Evolutionary conservation across 1,140 invertebrate species (phyloP), one percentile per base, ranked within the genome.

Genomic region (Magallana angulata): DNA sequence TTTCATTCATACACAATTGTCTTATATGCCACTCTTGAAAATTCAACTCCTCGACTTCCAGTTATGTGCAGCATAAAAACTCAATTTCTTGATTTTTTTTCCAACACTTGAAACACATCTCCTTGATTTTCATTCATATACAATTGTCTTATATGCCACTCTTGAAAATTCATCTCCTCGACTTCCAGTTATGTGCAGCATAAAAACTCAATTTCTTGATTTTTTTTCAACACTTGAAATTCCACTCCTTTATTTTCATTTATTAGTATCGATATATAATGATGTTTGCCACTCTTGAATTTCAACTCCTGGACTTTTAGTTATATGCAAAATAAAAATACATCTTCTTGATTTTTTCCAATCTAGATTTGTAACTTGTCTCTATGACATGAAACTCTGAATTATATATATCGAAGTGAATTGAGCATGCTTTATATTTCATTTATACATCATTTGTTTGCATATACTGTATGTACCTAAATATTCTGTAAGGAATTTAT

Each of bases 1-100:
- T 64, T 64, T 64, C 60, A 64, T 64, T 7, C 16, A 16, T 64
- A 18, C 7, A 7, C 14, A 48, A 0, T 48, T 48, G 36, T 48
- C 36, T 62, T n/a, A 62, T n/a, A 64, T 64, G 60, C 60, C 60
- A 64, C 60, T 64, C 60, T 64, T 64, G 60, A n/a, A 64, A 64
- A 48, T 64, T 16, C 7, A 64, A 64, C 18, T 64, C 14, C 60
- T 64, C 7, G 60, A n/a, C 14, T 64, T 64, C 8, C 60, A 64
- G 16, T 64, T 16, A 64, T 64, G 18, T 64, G 14, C 60, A 16
- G 16, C 16, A 64, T 64, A 64, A 64, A 16, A n/a, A 64, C 18
- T 64, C 18, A 16, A 64, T n/a, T 64, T 64, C 60, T 64, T 18
- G 16, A n/a, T 16, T n/a, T 64, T 64, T 64, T 6, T 24, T 24